Conservation (phyloP, 2,888 invertebrate genomes). For the Nomada ruficornis region DNA sequence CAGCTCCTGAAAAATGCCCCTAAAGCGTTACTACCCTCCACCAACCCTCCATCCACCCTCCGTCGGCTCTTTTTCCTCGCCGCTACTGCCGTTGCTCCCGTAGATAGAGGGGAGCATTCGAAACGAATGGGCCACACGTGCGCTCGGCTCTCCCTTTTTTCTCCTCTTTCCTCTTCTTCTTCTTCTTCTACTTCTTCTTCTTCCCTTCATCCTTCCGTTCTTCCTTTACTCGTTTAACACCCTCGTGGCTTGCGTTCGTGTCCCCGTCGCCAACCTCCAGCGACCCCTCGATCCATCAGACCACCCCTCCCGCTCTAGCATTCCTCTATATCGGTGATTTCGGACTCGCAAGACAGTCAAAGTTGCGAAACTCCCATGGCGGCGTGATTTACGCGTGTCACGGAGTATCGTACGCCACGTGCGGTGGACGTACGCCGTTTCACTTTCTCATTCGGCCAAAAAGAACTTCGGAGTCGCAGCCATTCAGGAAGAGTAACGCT, state of each 20-base stretch:
- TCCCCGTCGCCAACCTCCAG: background rate
- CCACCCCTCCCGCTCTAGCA: background rate
- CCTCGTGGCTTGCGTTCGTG: constrained; percentile 5
- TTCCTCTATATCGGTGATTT: constrained; percentile 63
- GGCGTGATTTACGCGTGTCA: constrained; percentile 72
- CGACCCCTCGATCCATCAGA: constrained; percentile 3
- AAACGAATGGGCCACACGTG: constrained; percentile 81
- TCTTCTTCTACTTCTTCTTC: constrained; percentile 14
- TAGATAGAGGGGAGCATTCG: constrained; percentile 54
- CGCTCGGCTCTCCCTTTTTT: constrained; percentile 70
- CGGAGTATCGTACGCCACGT: constrained; percentile 68
- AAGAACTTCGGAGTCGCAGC: constrained; percentile 47
- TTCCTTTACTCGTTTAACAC: constrained; percentile 30
- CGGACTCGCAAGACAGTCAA: constrained; percentile 64
- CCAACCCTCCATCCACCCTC: constrained; percentile 48
- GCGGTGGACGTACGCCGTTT: constrained; percentile 69
- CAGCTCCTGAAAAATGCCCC: constrained; percentile 70
- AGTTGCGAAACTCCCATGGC: constrained; percentile 61
- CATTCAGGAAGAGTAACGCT: constrained; percentile 43
- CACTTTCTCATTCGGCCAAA: constrained; percentile 55
- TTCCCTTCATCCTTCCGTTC: constrained; percentile 46
- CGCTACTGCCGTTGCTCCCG: constrained; percentile 29
- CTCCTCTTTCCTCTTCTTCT: too few relatives aligned
- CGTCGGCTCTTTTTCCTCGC: constrained; percentile 34
- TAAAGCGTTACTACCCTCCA: constrained; percentile 70